Evolutionary conservation across 2,113 vertebrate species (phyloP), one percentile per base, ranked within the genome.

Genomic region (Barnardius zonarius): DNA sequence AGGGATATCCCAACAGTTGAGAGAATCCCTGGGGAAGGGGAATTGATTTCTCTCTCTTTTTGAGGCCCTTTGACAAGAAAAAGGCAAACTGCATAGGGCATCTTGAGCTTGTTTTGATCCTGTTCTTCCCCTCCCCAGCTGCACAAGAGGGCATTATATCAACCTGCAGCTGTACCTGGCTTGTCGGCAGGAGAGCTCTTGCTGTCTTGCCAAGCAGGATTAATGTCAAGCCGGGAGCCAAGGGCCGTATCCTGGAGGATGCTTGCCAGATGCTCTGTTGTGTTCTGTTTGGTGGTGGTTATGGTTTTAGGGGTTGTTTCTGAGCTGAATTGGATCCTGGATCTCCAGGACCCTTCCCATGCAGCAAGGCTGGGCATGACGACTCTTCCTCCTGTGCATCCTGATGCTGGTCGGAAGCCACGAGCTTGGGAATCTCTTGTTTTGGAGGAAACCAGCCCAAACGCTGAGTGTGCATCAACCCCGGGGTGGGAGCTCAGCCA

Each of bases 131-230:
- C 57, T 37, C 14, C 67, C 41, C 20, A 54, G 64, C 46, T 72
- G 48, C 75, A 82, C 75, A 91, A 82, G 72, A 69, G 55, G 51
- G 39, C 62, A 30, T 86, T 75, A 35, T 79, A 48, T 39, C 35
- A 70, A 83, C 88, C 88, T 75, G 77, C 81, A 86, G 76, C 85
- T 91, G 94, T 81, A 85, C 75, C 88, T 85, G 76, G 76, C 88
- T 82, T 3, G 43, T 33, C 76, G 55, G 61, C 85, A 66, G n/a
- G n/a, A 41, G 85, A 69, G 61, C 68, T 46, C 41, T 61, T 9
- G 44, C 74, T 77, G 59, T 7, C 24, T 39, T 89, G 72, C 92
- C 92, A 86, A 79, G 17, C 27, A 30, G 88, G 92, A 83, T 89
- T 89, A 55, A 44, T 83, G 79, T 44, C 74, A 49, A 39, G 74